Conservation (phyloP, 2,797 vertebrate species). For the Hapalemur alaotrensis region DNA sequence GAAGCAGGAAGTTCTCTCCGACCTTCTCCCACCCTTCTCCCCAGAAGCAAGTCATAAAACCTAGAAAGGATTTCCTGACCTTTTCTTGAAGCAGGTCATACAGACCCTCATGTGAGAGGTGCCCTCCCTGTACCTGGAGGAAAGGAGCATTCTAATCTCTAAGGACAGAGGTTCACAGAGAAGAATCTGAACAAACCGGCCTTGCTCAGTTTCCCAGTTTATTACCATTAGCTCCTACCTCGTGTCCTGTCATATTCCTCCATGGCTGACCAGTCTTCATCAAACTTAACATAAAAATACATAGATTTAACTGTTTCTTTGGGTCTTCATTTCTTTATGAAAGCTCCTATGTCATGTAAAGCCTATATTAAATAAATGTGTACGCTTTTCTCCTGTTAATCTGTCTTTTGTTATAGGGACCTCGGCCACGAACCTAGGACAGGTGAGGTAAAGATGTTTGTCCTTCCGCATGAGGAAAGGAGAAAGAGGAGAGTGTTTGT, state of each 20-base stretch:
- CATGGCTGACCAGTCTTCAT: background rate
- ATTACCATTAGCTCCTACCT: background rate
- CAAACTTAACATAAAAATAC: background rate
- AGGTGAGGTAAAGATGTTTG: background rate
- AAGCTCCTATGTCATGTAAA: background rate
- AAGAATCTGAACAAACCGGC: background rate
- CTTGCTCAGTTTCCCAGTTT: background rate
- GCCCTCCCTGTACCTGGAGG: background rate
- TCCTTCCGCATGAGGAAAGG: background rate
- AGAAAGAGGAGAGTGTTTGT: background rate
- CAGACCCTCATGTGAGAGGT: background rate
- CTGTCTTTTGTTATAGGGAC: background rate
- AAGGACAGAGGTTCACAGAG: background rate
- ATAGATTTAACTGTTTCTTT: background rate
- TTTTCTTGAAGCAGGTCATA: background rate
- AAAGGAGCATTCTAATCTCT: background rate
- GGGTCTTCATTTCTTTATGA: background rate
- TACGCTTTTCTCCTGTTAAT: background rate
- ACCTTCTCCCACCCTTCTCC: background rate
- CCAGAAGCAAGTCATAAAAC: background rate
- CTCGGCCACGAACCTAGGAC: background rate
- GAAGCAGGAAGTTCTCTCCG: background rate
- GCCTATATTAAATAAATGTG: background rate
- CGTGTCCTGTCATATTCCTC: background rate
- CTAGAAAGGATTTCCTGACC: background rate